Evolutionary conservation across 2,797 vertebrate species (phyloP).

Genomic region (Intellagama lesueurii): DNA sequence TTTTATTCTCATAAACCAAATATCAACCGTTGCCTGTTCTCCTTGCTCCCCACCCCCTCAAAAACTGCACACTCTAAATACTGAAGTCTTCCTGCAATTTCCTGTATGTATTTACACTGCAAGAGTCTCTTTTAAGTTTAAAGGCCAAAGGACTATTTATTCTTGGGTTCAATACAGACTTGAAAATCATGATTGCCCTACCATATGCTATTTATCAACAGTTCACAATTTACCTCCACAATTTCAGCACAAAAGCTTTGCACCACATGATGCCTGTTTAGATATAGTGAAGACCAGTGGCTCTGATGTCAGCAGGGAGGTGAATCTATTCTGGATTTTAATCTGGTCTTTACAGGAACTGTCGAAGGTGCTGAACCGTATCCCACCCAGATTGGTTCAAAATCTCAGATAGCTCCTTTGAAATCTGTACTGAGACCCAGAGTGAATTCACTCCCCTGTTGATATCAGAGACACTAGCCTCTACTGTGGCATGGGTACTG

Average conservation of each 20-base stretch:
- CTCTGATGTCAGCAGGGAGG: too few species aligned
- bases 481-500: too few species aligned
- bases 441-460: too few species aligned
- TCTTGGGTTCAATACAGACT: background rate
- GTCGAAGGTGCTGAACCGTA: too few species aligned
- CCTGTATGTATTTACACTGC: background rate
- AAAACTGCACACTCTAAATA: background rate
- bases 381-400: too few species aligned
- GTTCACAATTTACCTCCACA: background rate
- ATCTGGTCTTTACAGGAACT: too few species aligned
- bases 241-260: background rate
- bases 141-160: background rate
- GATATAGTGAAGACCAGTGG: too few species aligned
- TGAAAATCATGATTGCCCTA: background rate
- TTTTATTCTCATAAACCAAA: slow-evolving; percentile 12
- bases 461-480: too few species aligned
- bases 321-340: too few species aligned
- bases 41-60: background rate
- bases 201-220: background rate
- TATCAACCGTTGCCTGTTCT: background rate
- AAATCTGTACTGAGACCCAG: too few species aligned
- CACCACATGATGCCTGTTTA: background rate
- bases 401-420: too few species aligned
- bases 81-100: background rate
- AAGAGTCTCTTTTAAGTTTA: background rate